Conservation (phyloP, 2,888 invertebrate species). For the Phytoseiulus persimilis region DNA sequence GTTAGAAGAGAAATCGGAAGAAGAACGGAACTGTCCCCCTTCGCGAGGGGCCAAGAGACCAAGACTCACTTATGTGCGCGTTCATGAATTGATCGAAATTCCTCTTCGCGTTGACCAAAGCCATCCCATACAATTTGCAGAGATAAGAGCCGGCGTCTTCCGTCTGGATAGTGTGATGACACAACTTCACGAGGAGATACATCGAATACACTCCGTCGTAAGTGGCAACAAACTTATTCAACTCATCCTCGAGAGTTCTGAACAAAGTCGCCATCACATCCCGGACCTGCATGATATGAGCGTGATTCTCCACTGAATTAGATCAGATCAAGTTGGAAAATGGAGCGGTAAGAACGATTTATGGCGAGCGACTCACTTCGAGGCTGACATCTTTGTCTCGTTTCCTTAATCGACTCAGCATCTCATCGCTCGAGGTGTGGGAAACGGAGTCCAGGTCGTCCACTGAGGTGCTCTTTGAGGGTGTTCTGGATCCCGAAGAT, state of each 20-base stretch:
- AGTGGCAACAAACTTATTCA: conserved; percentile 72
- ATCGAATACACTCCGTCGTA: conserved; percentile 83
- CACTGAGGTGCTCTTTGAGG: conserved; percentile 13
- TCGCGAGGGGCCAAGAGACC: too few species aligned
- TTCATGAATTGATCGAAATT: conserved; percentile 82
- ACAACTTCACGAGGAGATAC: conserved; percentile 80
- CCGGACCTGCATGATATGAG: conserved; percentile 42
- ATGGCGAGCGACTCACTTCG: background rate
- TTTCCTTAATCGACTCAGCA: conserved; percentile 21
- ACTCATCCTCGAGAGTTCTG: conserved; percentile 73
- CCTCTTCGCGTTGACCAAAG: conserved; percentile 72
- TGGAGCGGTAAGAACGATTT: background rate
- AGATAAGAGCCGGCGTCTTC: conserved; percentile 77
- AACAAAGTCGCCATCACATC: conserved; percentile 79
- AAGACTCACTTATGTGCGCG: conserved; percentile 48
- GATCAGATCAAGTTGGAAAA: background rate
- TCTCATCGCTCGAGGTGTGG: conserved; percentile 18
- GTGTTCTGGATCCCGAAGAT: conserved; percentile 14
- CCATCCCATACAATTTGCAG: conserved; percentile 75
- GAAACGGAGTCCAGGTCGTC: conserved; percentile 22
- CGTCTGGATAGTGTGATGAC: conserved; percentile 83
- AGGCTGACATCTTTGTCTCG: conserved; percentile 29
- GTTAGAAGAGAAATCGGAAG: too few species aligned
- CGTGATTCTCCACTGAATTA: too few species aligned
- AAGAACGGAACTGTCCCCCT: too few species aligned